A percentile compares a stretch with the other conserved stretches of the same genome.
These are phyloP conservation scores for Cyprichromis sp. DNA, from an alignment of 2,113 vertebrate species.

Conservation along the genomic window DNA sequence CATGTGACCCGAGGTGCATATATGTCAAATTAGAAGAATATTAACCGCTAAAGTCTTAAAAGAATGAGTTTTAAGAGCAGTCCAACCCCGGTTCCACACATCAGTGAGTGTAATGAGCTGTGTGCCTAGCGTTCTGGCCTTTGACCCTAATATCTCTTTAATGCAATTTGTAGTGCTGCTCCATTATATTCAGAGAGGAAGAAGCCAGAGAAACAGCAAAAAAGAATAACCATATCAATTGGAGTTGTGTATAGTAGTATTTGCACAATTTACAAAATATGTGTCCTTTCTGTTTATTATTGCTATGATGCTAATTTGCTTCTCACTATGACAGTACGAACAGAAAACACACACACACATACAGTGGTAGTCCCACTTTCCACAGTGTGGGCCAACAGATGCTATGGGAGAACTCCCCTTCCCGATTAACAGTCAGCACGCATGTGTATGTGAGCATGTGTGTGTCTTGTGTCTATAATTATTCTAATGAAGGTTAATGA, in stretches of 20 bases:
- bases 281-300: neutral
- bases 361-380: neutral
- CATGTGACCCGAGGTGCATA: neutral
- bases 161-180: neutral
- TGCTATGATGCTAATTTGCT: neutral
- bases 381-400: neutral
- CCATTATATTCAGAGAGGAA: neutral
- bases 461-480: slow-evolving; percentile 74
- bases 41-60: neutral
- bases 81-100: neutral
- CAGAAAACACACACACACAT: neutral
- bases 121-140: neutral
- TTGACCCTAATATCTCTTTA: neutral
- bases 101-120: neutral
- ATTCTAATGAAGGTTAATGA: slow-evolving; percentile 95
- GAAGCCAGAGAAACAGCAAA: neutral
- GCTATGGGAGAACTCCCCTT: neutral
- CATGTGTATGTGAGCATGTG: slow-evolving; percentile 48
- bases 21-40: neutral
- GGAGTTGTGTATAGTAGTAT: neutral
- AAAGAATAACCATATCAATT: neutral
- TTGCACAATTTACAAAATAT: neutral
- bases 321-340: neutral
- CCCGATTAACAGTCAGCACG: neutral
- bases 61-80: neutral